These are phyloP conservation scores for Apodemia hepburni DNA, from an alignment of 2,888 invertebrate species.

Conservation along the genomic window DNA sequence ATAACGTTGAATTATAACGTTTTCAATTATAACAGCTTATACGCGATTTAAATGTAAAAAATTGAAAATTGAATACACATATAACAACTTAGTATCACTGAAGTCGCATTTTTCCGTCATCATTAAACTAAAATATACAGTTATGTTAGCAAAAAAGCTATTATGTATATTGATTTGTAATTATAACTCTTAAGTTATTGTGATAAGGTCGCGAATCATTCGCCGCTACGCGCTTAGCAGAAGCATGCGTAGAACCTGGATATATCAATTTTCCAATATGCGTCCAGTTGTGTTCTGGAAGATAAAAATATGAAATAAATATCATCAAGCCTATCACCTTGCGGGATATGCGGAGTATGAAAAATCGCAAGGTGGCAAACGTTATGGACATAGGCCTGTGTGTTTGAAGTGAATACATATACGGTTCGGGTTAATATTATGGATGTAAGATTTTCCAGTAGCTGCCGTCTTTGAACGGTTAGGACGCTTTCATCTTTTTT, in stretches of 20 bases:
- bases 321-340: too few relatives aligned
- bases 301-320: background rate
- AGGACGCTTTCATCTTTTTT: too few relatives aligned
- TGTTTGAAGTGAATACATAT: too few relatives aligned
- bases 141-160: conserved; percentile 9
- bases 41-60: too few relatives aligned
- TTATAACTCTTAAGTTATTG: background rate
- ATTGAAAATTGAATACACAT: background rate
- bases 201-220: background rate
- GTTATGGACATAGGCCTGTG: too few relatives aligned
- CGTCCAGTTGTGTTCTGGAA: conserved; percentile 52
- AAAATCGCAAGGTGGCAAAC: too few relatives aligned
- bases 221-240: conserved; percentile 42
- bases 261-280: conserved; percentile 60
- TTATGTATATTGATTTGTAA: conserved; percentile 14
- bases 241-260: conserved; percentile 70
- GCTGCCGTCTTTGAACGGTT: too few relatives aligned
- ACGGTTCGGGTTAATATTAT: too few relatives aligned
- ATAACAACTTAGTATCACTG: background rate
- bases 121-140: conserved; percentile 5
- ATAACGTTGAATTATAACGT: too few relatives aligned
- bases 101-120: background rate
- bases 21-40: too few relatives aligned
- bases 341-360: too few relatives aligned
- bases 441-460: too few relatives aligned